A percentile compares a stretch with the other conserved stretches of the same genome.
Conservation (phyloP, 2,888 invertebrate genomes). For the Campopleginae sp. region DNA sequence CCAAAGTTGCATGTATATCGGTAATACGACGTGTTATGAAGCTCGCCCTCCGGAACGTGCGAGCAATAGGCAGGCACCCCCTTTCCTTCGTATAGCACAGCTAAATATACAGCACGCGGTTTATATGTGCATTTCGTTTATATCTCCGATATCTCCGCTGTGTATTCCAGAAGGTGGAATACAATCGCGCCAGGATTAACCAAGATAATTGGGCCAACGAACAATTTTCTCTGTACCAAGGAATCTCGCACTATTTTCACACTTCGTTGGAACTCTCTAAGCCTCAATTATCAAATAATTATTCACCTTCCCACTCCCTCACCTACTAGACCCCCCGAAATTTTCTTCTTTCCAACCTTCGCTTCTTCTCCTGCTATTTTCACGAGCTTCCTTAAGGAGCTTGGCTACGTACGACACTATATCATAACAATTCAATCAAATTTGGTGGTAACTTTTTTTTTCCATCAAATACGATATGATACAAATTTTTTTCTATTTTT, state of each 20-base stretch:
- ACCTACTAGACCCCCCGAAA: not conserved
- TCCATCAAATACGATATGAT: no score
- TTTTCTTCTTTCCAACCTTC: not conserved
- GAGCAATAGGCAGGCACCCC: not conserved
- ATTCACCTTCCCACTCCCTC: not conserved
- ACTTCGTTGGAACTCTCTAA: not conserved
- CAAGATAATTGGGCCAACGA: conserved; percentile 50
- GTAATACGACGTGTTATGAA: conserved; percentile 13
- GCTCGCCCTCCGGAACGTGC: not conserved
- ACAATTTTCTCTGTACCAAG: conserved; percentile 29
- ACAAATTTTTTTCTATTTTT: no score
- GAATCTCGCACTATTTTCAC: conserved; percentile 8
- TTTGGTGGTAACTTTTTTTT: no score
- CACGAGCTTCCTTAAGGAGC: conserved; percentile 2
- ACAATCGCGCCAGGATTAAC: conserved; percentile 55
- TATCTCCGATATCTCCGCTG: conserved; percentile 28
- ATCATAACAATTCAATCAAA: no score
- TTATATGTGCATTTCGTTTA: not conserved
- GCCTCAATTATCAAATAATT: not conserved
- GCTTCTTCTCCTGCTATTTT: not conserved
- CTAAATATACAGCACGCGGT: not conserved
- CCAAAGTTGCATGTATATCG: conserved; percentile 34
- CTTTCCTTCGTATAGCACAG: not conserved
- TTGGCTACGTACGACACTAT: no score
- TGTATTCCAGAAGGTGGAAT: conserved; percentile 44